phyloP scores from a whole-genome alignment of 1,140 invertebrate species.

The Drosophila bocqueti region DNA sequence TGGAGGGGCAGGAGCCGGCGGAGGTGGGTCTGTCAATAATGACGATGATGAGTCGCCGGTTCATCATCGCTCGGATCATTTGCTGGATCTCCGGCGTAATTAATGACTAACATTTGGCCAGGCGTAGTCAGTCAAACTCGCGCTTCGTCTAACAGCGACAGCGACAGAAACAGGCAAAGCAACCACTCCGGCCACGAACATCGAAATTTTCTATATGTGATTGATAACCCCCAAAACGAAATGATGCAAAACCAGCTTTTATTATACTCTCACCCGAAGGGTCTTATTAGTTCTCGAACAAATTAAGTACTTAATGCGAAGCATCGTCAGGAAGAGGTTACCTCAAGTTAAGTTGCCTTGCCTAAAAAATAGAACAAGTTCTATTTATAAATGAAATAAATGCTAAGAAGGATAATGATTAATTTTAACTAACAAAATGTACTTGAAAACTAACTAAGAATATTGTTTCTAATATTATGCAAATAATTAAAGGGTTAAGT shows the following conservation, averaged over 20 bases:
- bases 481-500: background rate
- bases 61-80: constrained; percentile 60
- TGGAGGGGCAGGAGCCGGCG: background rate
- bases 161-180: constrained; percentile 27
- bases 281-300: background rate
- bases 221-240: constrained; percentile 74
- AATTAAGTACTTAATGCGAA: background rate
- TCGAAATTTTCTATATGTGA: constrained; percentile 76
- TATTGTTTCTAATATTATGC: background rate
- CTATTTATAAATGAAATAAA: background rate
- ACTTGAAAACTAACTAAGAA: background rate
- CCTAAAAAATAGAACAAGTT: background rate
- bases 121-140: constrained; percentile 81
- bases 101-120: constrained; percentile 83
- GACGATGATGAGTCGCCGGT: constrained; percentile 76
- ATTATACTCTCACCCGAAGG: constrained; percentile 15
- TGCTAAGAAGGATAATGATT: background rate
- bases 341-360: background rate
- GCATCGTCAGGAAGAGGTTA: background rate
- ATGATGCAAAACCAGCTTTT: constrained; percentile 74
- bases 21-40: constrained; percentile 69
- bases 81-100: constrained; percentile 68
- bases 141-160: constrained; percentile 72
- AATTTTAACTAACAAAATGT: background rate
- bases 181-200: constrained; percentile 10